These are phyloP conservation scores for Tinea trinotella DNA, from an alignment of 2,888 invertebrate species.

Conservation along the genomic window DNA sequence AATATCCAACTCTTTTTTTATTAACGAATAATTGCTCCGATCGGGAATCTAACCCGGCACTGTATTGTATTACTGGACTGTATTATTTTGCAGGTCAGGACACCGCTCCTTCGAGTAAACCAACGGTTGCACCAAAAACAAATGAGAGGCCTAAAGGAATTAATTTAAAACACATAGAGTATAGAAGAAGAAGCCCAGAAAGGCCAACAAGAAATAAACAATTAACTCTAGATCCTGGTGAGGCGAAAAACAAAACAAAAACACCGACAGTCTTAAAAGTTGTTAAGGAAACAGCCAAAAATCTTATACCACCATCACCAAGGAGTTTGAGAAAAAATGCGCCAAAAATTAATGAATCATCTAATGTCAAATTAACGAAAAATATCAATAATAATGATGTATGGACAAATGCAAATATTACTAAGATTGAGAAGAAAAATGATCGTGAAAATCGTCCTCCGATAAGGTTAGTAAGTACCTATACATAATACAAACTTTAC, in stretches of 20 bases:
- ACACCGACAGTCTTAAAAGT: slow-evolving; percentile 50
- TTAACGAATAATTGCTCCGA: too few relatives aligned
- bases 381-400: slow-evolving; percentile 62
- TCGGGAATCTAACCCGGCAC: too few relatives aligned
- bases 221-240: slow-evolving; percentile 39
- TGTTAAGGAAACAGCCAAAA: slow-evolving; percentile 34
- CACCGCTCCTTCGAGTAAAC: background rate
- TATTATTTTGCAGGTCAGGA: slow-evolving; percentile 12
- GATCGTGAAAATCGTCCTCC: slow-evolving; percentile 34
- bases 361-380: slow-evolving; percentile 44
- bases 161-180: slow-evolving; percentile 6
- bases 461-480: slow-evolving; percentile 38
- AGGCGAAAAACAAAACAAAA: slow-evolving; percentile 31
- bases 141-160: slow-evolving; percentile 4
- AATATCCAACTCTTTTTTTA: too few relatives aligned
- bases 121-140: background rate
- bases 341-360: slow-evolving; percentile 42
- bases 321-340: slow-evolving; percentile 29
- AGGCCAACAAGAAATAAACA: slow-evolving; percentile 41
- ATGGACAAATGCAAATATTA: slow-evolving; percentile 50
- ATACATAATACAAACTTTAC: too few relatives aligned
- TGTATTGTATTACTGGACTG: too few relatives aligned
- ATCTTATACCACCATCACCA: slow-evolving; percentile 42
- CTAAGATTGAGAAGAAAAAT: slow-evolving; percentile 27
- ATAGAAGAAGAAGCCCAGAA: slow-evolving; percentile 33